Percentiles rank a stretch among this genome's conserved stretches.
Evolutionary conservation across 2,888 invertebrate species (phyloP).

Genomic region (Mesochorus sp.): DNA sequence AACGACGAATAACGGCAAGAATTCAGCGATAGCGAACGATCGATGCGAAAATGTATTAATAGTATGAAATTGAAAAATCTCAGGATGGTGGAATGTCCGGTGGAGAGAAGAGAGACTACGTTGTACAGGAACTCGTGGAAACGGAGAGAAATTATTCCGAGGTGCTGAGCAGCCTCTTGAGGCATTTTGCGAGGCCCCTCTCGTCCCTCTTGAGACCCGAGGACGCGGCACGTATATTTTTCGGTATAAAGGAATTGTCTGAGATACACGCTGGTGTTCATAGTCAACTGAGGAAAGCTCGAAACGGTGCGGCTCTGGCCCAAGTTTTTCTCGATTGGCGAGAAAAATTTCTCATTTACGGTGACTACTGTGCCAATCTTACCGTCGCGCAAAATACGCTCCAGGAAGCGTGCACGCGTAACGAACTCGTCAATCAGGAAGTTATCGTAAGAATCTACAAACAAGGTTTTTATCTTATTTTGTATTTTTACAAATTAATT

Average conservation of each 20-base stretch:
- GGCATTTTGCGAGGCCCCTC: slow-evolving; percentile 91
- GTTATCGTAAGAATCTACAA: slow-evolving; percentile 87
- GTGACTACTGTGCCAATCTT: slow-evolving; percentile 97
- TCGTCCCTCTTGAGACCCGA: slow-evolving; percentile 88
- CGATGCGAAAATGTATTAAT: slow-evolving; percentile 1
- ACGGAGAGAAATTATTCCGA: slow-evolving; percentile 99
- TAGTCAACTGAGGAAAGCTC: slow-evolving; percentile 90
- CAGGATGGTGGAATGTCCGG: slow-evolving; percentile 76
- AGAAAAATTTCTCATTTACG: slow-evolving; percentile 95
- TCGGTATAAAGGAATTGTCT: slow-evolving; percentile 93
- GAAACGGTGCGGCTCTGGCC: slow-evolving; percentile 83
- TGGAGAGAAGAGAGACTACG: slow-evolving; percentile 94
- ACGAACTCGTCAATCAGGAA: slow-evolving; percentile 86
- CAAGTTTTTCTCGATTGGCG: slow-evolving; percentile 96
- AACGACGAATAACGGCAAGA: neutral
- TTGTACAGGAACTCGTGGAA: slow-evolving; percentile 95
- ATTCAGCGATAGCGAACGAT: neutral
- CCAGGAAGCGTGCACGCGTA: slow-evolving; percentile 88
- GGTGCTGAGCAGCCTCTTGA: slow-evolving; percentile 92
- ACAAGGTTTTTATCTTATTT: neutral
- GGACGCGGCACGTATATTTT: slow-evolving; percentile 92
- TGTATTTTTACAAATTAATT: slow-evolving; percentile 57
- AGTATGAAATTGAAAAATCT: slow-evolving; percentile 2
- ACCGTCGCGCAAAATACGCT: slow-evolving; percentile 93
- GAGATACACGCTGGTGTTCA: slow-evolving; percentile 94